phyloP scores from a whole-genome alignment of 2,113 vertebrate species.

The Arothron firmamentum region DNA sequence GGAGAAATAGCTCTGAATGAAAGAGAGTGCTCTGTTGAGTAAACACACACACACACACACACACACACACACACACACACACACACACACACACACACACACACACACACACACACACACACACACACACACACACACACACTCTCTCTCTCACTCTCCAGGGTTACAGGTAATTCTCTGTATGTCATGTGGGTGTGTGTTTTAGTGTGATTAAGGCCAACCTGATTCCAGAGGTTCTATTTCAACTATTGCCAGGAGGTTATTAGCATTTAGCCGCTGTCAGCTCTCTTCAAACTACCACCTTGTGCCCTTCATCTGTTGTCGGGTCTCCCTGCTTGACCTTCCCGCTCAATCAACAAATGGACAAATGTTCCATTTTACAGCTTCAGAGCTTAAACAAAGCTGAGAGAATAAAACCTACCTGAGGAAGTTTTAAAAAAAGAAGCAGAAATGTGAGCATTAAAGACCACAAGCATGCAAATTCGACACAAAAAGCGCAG shows the following conservation, averaged over 20 bases:
- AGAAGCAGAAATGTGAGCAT: no score
- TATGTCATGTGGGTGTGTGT: neutral
- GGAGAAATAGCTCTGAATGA: constrained; percentile 61
- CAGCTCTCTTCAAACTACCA: neutral
- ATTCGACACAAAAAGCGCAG: no score
- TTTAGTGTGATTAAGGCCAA: constrained; percentile 56
- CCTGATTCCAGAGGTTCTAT: constrained; percentile 49
- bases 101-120: no score
- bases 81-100: no score
- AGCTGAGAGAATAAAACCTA: no score
- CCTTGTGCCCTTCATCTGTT: neutral
- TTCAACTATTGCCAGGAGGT: constrained; percentile 12
- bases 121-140: no score
- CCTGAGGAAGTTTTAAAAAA: no score
- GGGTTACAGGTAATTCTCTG: constrained; percentile 27
- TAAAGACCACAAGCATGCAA: no score
- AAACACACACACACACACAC: constrained; percentile 34
- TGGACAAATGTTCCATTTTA: no score
- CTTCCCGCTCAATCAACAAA: neutral
- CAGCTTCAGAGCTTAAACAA: no score
- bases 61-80: no score
- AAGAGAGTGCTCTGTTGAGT: constrained; percentile 53
- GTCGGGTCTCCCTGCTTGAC: neutral
- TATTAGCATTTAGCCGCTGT: neutral
- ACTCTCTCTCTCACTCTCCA: neutral